Evolutionary conservation across 2,797 vertebrate species (phyloP), one percentile per base, ranked within the genome.

Genomic region (Crossoptilon crossoptilon): DNA sequence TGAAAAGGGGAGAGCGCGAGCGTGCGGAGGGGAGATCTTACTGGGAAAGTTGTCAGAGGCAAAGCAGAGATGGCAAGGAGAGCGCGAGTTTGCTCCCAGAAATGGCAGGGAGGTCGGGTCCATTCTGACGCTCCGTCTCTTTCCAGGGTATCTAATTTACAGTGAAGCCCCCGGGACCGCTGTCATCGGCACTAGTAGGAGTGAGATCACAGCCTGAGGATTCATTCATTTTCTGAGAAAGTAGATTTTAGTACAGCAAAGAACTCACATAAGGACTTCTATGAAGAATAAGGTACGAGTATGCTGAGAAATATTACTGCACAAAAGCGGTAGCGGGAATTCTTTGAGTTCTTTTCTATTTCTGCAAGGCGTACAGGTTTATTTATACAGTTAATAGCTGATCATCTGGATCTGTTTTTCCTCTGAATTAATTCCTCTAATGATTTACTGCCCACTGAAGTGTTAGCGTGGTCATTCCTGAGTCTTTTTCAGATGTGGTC

Each of bases 111-210:
- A 89, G 95, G 93, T 95, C 11, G 68, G 79, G 76, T 93, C 93
- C 0, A 1, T 76, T 86, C 91, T 75, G 90, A 60, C 87, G 90
- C 86, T 83, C 75, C 13, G 63, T 44, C 77, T 94, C 79, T 88
- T 95, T 94, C 91, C 91, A 90, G 62, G 88, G 91, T 90, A 95
- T 96, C 89, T 91, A 77, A 96, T 94, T 87, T 94, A 81, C 86
- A 84, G 78, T 33, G 88, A 94, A 96, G 91, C 94, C 94, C 86
- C 66, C 72, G 92, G 81, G 94, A 96, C 78, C 91, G 66, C 78
- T 84, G 75, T 91, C 95, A 91, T 86, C 5, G 0, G 86, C 87
- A 75, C 81, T 43, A 67, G 75, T 5, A 93, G 86, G 62, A 93
- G 90, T 88, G 94, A 93, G 96, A 95, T 93, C 95, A 90, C 88